phyloP scores from a whole-genome alignment of 2,797 vertebrate genomes.

The Sciurus vulgaris region DNA sequence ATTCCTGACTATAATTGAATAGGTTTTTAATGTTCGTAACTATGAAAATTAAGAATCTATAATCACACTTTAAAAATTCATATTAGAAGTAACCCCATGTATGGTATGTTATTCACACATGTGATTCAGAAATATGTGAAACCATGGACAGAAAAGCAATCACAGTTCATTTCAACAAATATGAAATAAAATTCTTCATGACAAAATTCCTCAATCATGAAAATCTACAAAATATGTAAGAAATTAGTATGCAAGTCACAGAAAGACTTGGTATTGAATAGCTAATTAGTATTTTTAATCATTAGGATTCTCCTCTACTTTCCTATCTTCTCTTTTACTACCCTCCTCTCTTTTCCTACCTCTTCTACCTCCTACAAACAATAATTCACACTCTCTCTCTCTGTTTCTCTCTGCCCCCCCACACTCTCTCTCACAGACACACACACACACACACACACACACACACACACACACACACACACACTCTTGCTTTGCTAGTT shows the following conservation, averaged over 20 bases:
- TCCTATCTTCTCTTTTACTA: not conserved
- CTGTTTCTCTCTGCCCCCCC: not conserved
- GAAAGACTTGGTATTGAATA: conserved; percentile 13
- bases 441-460: not conserved
- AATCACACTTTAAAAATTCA: conserved; percentile 1
- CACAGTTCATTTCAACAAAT: conserved; percentile 10
- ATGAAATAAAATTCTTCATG: conserved; percentile 39
- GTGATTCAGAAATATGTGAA: conserved; percentile 38
- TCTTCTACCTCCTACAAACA: not conserved
- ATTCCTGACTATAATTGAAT: not conserved
- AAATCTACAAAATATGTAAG: conserved; percentile 35
- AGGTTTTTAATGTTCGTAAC: not conserved
- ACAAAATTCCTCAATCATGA: not conserved
- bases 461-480: not conserved
- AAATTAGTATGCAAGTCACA: conserved; percentile 45
- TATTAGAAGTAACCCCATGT: not conserved
- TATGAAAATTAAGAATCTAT: not conserved
- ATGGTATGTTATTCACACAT: not conserved
- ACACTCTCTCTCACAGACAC: not conserved
- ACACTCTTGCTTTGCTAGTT: not conserved
- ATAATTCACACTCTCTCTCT: too few species aligned
- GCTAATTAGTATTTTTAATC: conserved; percentile 15
- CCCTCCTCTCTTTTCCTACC: too few species aligned
- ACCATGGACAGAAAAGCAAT: conserved; percentile 1
- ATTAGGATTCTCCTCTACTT: not conserved